Base-by-base conservation (phyloP, 2,888 invertebrate genomes). In the Torymus tubicola region DNA sequence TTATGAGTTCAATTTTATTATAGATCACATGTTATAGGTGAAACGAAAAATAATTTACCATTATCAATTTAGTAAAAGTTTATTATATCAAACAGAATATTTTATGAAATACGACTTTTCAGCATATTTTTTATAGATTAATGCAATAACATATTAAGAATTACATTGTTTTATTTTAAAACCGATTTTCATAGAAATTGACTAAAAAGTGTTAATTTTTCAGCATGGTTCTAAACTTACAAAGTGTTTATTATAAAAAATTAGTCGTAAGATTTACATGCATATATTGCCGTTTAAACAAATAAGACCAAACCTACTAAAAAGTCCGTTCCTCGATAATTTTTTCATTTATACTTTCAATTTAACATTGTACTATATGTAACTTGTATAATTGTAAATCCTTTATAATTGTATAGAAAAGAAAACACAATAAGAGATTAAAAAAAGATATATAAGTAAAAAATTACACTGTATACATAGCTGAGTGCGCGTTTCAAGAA, bases 351-450 rank as follows among this genome's bases (percentile, higher is more conserved):
- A 64, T 79, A 70, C 42, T 76, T 73, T 76, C 68, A 16, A 82
- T 78, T 73, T 18, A 75, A 75, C 73, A 80, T 78, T 78, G 67
- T 77, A 81, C 55, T 81, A 78, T 74, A 73, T 82, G 80, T 82
- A 82, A 80, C 65, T 57, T 78, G 82, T 77, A 80, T 82, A 76
- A 78, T 80, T 80, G 78, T 82, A 78, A 77, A 74, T 75, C 78
- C 74, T 82, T 81, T 80, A 61, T 70, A 73, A 80, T 74, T 82
- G 82, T 80, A 80, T 77, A 73, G 21, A 55, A 71, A 14, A 67
- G n/a, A 24, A 50, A 63, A 24, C 21, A 57, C 12, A 70, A 70
- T 42, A 50, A 60, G 12, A 65, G 8, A 42, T 42, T 42, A 57
- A 11, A 57, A 31, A 57, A 57, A 64, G n/a, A 52, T 42, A 69